Base-by-base conservation (phyloP, 2,888 invertebrate genomes). In the Hipparchia sbordonii region DNA sequence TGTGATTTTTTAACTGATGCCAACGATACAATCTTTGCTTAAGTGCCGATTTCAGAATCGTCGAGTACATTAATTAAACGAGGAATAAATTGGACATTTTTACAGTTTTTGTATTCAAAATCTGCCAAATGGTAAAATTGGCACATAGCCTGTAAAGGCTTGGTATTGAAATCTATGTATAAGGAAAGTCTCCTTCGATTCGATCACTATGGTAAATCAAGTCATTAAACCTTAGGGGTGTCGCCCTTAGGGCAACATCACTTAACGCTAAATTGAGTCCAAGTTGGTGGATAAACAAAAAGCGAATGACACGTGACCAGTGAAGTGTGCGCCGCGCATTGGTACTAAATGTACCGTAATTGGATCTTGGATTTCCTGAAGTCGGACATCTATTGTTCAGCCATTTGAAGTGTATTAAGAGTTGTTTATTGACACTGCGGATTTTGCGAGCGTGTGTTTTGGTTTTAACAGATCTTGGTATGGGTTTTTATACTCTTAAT, bases 321-420 rank as follows among this genome's bases (percentile, higher is more conserved):
- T 78, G 73, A 74, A 78, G 82, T 83, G 84, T 82, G 82, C 86
- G 85, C 61, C 61, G 69, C 63, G 65, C 78, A 88, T 91, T 89
- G 82, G 83, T 83, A 86, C 80, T 86, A 88, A 93, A 92, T 92
- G 92, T 89, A 89, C 89, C 88, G 90, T 90, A 87, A 89, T 91
- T 87, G 87, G 85, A 89, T 89, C 88, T 89, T 89, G 87, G 87
- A 91, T 89, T 89, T 89, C 86, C 79, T 78, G 73, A 70, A 76
- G 71, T 66, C 71, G 72, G 74, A 73, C 70, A 23, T 71, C 72
- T 70, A 72, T 77, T 77, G 77, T 74, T 67, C 63, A 77, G 74
- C 77, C 78, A 78, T 79, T 77, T 75, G 54, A 70, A 70, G 62
- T 76, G 71, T 70, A 72, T 74, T 76, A 75, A 70, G 68, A 52